A percentile compares a stretch with the other conserved stretches of the same genome.
phyloP scores from a whole-genome alignment of 1,140 invertebrate genomes.

The Triops cancriformis region DNA sequence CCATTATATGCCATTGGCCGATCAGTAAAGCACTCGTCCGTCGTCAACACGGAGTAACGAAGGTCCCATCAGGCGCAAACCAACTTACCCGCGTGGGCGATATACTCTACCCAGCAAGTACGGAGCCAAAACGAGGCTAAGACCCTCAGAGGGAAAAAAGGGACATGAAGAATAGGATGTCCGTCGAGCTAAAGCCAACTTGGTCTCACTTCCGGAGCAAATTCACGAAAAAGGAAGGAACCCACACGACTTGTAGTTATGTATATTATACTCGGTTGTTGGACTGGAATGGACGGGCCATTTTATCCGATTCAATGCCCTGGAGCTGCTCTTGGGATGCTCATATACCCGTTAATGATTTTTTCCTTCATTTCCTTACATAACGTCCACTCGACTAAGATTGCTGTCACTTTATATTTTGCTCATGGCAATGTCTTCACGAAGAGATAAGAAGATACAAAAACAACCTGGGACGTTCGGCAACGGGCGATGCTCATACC shows the following conservation, averaged over 20 bases:
- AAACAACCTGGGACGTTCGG: too few species aligned
- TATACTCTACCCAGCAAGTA: background rate
- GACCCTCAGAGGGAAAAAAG: background rate
- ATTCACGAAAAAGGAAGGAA: background rate
- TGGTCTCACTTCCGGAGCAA: background rate
- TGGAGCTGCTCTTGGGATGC: background rate
- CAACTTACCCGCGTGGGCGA: background rate
- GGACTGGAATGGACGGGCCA: background rate
- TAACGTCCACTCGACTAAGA: background rate
- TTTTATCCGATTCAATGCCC: background rate
- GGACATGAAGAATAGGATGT: background rate
- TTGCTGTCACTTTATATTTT: too few species aligned
- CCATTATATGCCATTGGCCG: background rate
- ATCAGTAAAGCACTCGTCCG: background rate
- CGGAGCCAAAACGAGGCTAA: background rate
- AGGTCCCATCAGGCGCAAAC: background rate
- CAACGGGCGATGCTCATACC: too few species aligned
- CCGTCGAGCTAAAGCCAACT: constrained; percentile 8
- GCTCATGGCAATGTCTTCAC: too few species aligned
- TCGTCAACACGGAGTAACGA: background rate
- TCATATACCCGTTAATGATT: background rate
- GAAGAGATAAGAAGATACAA: too few species aligned
- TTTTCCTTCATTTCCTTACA: background rate
- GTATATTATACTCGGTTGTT: background rate
- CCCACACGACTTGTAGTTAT: background rate